These are phyloP conservation scores for Bufotes viridis DNA, from an alignment of 2,797 vertebrate species.

Conservation along the genomic window DNA sequence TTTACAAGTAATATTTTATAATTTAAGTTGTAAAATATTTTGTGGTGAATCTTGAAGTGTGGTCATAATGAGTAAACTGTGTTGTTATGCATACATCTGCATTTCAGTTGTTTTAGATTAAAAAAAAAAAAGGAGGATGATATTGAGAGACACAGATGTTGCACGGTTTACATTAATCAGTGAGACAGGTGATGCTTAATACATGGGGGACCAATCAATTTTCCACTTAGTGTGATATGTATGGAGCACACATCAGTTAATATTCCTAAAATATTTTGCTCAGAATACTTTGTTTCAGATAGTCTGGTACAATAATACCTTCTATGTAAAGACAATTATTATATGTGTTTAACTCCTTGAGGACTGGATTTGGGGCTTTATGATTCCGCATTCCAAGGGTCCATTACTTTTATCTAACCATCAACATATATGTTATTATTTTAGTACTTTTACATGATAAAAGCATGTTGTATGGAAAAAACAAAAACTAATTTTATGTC, in stretches of 20 bases:
- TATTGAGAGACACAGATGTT: conserved; percentile 58
- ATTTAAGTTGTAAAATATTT: background rate
- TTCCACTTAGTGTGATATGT: conserved; percentile 43
- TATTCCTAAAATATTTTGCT: conserved; percentile 1
- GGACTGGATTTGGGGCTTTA: background rate
- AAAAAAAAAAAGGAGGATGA: conserved; percentile 39
- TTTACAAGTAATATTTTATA: too few species aligned
- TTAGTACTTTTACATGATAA: too few species aligned
- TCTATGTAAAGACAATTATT: conserved; percentile 5
- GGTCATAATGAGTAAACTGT: conserved; percentile 1
- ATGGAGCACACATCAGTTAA: conserved; percentile 12
- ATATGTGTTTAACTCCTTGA: background rate
- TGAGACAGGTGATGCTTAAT: conserved; percentile 55
- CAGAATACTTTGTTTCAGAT: background rate
- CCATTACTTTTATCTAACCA: background rate
- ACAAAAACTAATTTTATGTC: too few species aligned
- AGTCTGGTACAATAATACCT: background rate
- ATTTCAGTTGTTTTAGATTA: conserved; percentile 52
- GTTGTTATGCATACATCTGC: conserved; percentile 43
- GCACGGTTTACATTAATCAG: conserved; percentile 55
- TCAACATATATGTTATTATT: too few species aligned
- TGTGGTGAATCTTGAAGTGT: background rate
- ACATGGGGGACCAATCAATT: conserved; percentile 56
- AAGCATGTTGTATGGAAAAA: too few species aligned
- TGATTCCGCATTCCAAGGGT: background rate